A percentile compares a stretch with the other conserved stretches of the same genome.
Conservation (phyloP, 1,140 invertebrate genomes). For the Ladona fulva region DNA sequence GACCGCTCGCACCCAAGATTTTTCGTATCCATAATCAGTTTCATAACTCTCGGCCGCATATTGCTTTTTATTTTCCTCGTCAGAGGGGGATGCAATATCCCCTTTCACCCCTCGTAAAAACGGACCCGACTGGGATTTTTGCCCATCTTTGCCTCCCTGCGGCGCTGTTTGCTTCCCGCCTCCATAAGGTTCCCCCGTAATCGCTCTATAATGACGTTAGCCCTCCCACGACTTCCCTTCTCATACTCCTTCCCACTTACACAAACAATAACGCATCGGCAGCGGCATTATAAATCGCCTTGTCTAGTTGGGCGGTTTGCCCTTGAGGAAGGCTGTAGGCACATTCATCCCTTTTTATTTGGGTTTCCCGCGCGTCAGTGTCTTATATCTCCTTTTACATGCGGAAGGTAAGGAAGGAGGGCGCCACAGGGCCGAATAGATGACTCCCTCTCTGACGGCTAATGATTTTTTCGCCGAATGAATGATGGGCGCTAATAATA, state of each 20-base stretch:
- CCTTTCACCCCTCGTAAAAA: background rate
- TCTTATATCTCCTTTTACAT: no score
- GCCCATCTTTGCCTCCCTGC: background rate
- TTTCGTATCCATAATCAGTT: background rate
- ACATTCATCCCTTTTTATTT: no score
- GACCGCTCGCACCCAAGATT: no score
- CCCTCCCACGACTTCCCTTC: background rate
- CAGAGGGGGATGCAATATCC: background rate
- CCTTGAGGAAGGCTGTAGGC: no score
- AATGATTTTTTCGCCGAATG: no score
- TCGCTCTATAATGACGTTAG: background rate
- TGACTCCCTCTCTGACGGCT: no score
- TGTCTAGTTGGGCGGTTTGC: background rate
- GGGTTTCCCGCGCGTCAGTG: no score
- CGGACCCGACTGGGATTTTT: background rate
- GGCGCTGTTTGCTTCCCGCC: background rate
- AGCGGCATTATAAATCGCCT: background rate
- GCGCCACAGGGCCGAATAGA: no score
- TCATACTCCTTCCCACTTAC: background rate
- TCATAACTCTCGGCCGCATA: background rate
- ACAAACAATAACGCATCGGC: conserved; percentile 8
- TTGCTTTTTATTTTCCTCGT: background rate
- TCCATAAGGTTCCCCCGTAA: background rate
- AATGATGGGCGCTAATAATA: no score
- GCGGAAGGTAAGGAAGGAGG: no score